Percentiles rank a stretch among this genome's conserved stretches.
Evolutionary conservation across 1,140 invertebrate genomes (phyloP).

Genomic region (Ptiloglossa arizonensis): DNA sequence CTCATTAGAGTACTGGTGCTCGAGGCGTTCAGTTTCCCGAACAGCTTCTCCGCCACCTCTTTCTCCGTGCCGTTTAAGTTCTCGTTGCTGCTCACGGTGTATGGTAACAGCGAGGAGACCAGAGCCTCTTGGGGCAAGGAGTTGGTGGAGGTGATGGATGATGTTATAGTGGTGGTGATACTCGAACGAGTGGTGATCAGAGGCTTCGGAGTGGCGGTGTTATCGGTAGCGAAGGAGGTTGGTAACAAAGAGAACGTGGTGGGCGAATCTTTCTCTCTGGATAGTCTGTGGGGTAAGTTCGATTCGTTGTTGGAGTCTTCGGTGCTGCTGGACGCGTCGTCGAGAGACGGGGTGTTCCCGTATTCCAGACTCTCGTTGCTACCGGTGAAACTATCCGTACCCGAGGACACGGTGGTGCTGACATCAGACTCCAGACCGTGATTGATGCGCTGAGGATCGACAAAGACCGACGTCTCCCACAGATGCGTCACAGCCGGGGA

Average conservation of each 20-base stretch:
- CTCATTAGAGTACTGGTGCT: constrained; percentile 88
- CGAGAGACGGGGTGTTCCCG: constrained; percentile 53
- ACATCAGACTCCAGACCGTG: constrained; percentile 82
- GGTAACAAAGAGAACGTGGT: constrained; percentile 77
- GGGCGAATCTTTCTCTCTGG: constrained; percentile 74
- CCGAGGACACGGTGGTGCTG: constrained; percentile 54
- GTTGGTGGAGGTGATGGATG: constrained; percentile 69
- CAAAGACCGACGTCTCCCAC: constrained; percentile 86
- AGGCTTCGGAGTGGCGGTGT: constrained; percentile 71
- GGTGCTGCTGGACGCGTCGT: background rate
- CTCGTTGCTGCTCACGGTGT: background rate
- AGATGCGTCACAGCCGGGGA: constrained; percentile 82
- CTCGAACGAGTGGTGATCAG: constrained; percentile 69
- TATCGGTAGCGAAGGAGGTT: constrained; percentile 53
- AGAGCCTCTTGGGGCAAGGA: constrained; percentile 41
- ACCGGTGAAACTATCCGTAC: background rate
- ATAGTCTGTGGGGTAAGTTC: constrained; percentile 23
- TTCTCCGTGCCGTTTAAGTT: constrained; percentile 38
- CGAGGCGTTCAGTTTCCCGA: constrained; percentile 88
- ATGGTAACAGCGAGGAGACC: constrained; percentile 38
- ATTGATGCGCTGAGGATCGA: constrained; percentile 88
- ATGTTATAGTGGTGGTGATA: constrained; percentile 72
- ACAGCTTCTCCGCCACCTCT: constrained; percentile 85
- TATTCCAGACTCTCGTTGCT: constrained; percentile 37
- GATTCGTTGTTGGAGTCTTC: constrained; percentile 40